Percentiles rank a stretch among this genome's conserved stretches.
Evolutionary conservation across 2,888 invertebrate species (phyloP).

Genomic region (Nomada flava): DNA sequence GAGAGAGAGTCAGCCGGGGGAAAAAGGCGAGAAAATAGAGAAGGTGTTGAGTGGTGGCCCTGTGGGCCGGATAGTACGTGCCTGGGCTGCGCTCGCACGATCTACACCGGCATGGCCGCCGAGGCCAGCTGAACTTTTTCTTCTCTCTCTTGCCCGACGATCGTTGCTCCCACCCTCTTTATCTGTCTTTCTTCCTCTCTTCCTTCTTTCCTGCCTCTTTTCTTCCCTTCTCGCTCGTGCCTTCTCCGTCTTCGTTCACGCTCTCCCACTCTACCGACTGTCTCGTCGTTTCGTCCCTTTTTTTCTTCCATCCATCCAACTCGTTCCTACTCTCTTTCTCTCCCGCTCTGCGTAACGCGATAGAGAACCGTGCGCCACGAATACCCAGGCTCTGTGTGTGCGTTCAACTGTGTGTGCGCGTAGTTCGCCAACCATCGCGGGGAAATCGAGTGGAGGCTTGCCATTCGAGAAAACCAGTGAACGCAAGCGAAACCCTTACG

Average conservation of each 20-base stretch:
- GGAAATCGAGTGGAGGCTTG: conserved; percentile 67
- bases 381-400: conserved; percentile 41
- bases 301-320: conserved; percentile 55
- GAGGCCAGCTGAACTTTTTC: conserved; percentile 82
- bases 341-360: conserved; percentile 41
- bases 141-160: conserved; percentile 56
- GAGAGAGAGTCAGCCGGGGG: conserved; percentile 20
- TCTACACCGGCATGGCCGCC: conserved; percentile 81
- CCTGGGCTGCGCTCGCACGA: conserved; percentile 71
- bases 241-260: conserved; percentile 30
- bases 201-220: conserved; percentile 41
- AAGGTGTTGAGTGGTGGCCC: conserved; percentile 64
- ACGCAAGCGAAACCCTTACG: conserved; percentile 56
- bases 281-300: conserved; percentile 54
- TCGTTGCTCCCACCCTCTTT: conserved; percentile 46
- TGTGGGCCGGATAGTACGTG: conserved; percentile 59
- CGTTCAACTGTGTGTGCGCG: conserved; percentile 16
- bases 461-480: conserved; percentile 67
- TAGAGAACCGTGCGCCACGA: conserved; percentile 60
- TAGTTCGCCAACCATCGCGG: conserved; percentile 56
- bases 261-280: conserved; percentile 15
- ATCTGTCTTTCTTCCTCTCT: conserved; percentile 36
- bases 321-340: conserved; percentile 58
- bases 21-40: conserved; percentile 49
- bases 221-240: conserved; percentile 37